These are phyloP conservation scores for Marronus borbonicus DNA, from an alignment of 2,888 invertebrate species.

Conservation along the genomic window DNA sequence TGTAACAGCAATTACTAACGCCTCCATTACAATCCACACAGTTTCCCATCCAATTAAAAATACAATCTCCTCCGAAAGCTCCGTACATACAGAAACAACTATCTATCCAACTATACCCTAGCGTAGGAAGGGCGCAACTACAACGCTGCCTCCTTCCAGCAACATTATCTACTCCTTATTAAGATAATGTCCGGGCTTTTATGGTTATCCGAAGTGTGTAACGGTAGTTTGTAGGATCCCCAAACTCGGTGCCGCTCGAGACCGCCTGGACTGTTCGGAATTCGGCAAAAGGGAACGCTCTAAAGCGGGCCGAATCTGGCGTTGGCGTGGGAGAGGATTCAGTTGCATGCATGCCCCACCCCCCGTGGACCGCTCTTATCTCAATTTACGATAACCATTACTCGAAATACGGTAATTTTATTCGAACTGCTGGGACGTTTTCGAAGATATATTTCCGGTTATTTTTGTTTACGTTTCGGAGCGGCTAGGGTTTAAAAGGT, in stretches of 20 bases:
- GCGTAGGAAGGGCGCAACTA: background rate
- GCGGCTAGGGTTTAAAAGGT: background rate
- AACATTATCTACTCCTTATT: slow-evolving; percentile 29
- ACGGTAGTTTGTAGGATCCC: background rate
- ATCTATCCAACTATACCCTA: background rate
- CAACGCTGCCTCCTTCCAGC: background rate
- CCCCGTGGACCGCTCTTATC: slow-evolving; percentile 17
- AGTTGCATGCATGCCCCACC: slow-evolving; percentile 1
- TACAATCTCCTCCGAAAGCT: slow-evolving; percentile 6
- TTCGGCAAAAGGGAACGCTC: background rate
- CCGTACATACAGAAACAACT: background rate
- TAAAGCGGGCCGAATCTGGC: slow-evolving; percentile 10
- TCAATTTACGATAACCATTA: slow-evolving; percentile 34
- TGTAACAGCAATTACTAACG: too few relatives aligned
- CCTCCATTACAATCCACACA: too few relatives aligned
- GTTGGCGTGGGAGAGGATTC: background rate
- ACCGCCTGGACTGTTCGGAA: background rate
- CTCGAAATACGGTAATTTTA: slow-evolving; percentile 34
- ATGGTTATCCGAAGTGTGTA: slow-evolving; percentile 7
- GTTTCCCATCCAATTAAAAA: slow-evolving; percentile 12
- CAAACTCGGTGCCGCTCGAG: background rate
- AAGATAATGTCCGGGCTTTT: slow-evolving; percentile 21
- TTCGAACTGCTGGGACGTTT: slow-evolving; percentile 12
- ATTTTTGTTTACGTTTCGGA: slow-evolving; percentile 25
- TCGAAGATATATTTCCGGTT: slow-evolving; percentile 24